phyloP scores from a whole-genome alignment of 2,797 vertebrate genomes.

The Avahi laniger region DNA sequence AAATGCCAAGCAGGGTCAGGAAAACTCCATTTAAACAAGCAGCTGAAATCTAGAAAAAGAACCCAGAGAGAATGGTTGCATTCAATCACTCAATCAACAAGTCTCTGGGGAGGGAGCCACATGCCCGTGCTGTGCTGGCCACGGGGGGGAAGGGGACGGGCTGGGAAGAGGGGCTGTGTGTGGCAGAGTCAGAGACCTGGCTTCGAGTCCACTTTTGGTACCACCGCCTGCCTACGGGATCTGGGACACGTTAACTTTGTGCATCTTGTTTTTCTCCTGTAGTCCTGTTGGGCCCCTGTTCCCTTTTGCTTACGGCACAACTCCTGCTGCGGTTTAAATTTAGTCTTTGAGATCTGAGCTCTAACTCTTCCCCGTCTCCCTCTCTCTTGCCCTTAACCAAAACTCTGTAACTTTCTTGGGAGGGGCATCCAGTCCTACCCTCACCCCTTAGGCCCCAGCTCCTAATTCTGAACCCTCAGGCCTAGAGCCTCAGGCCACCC shows the following conservation, averaged over 20 bases:
- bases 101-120: background rate
- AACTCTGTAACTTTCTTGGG: background rate
- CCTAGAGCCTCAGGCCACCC: background rate
- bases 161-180: accelerated
- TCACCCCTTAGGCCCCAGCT: background rate
- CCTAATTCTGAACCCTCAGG: background rate
- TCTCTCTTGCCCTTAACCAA: background rate
- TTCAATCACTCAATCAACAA: background rate
- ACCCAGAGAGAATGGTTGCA: background rate
- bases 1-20: slow-evolving; percentile 52
- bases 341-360: background rate
- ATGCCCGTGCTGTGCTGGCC: background rate
- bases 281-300: background rate
- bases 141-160: too few species aligned
- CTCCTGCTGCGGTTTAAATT: background rate
- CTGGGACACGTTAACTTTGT: background rate
- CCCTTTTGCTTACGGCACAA: background rate
- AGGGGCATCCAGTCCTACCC: background rate
- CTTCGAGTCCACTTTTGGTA: too few species aligned
- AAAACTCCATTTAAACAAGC: slow-evolving; percentile 10
- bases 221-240: background rate
- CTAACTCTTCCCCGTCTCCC: background rate
- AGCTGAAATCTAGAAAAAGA: background rate
- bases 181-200: background rate
- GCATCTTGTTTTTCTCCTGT: background rate